Conservation (phyloP, 2,888 invertebrate species). For the Ornithoptera priamus region DNA sequence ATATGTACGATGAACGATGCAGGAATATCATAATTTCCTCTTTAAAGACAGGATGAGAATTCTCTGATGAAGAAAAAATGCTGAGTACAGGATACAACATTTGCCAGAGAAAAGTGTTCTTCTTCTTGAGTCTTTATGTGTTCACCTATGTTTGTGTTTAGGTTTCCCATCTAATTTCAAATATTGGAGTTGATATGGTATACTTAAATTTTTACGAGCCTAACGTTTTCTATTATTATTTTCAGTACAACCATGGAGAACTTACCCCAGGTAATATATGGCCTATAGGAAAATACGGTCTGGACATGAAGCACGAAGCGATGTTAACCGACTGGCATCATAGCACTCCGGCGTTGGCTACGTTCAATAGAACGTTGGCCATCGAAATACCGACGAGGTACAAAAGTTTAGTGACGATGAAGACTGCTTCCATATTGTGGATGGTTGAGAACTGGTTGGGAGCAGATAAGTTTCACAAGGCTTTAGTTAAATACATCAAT, state of each 20-base stretch:
- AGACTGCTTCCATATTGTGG: constrained; percentile 69
- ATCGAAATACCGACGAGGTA: constrained; percentile 60
- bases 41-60: too few species aligned
- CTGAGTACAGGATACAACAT: too few species aligned
- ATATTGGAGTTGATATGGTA: too few species aligned
- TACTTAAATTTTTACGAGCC: too few species aligned
- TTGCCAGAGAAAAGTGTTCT: too few species aligned
- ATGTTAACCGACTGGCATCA: constrained; percentile 65
- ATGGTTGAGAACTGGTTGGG: constrained; percentile 74
- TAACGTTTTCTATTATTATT: not conserved
- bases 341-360: constrained; percentile 54
- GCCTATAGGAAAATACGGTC: constrained; percentile 52
- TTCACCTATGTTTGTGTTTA: too few species aligned
- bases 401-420: constrained; percentile 62
- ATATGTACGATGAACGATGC: not conserved
- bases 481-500: constrained; percentile 64
- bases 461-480: constrained; percentile 54
- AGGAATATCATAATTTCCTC: not conserved
- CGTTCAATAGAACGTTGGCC: constrained; percentile 58
- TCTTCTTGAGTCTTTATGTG: too few species aligned
- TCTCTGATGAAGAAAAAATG: too few species aligned
- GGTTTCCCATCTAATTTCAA: too few species aligned
- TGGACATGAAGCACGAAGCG: constrained; percentile 61
- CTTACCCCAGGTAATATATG: constrained; percentile 34
- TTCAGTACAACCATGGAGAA: constrained; percentile 53